Base-by-base conservation (phyloP, 2,113 vertebrate species). In the Grammomys dolichurus region DNA sequence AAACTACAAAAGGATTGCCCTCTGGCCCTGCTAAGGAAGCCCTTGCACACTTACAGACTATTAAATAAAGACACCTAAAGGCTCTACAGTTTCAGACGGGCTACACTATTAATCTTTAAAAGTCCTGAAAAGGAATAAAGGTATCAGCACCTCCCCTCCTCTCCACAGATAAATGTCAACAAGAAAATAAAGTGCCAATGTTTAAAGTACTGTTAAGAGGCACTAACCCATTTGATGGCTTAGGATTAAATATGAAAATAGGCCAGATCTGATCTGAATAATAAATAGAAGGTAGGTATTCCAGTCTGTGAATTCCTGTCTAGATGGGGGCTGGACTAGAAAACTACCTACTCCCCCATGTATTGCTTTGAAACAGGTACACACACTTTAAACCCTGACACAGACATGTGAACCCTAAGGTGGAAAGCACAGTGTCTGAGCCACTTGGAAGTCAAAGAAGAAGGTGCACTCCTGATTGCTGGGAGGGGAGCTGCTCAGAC, bases 401-500 rank as follows among this genome's bases (percentile, higher is more conserved):
- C 97, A 97, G 97, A 94, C 98, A 46, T 88, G 86, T 94, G 85
- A 51, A 92, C 20, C 87, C 96, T 96, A 97, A 87, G 98, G 97
- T 9, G 24, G 93, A 96, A 98, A 98, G 95, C 97, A 94, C n/a
- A 98, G 96, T 36, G 96, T 93, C 73, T 98, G 97, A 31, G 98
- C 97, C 98, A 98, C 97, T 98, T 98, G 97, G 97, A 99, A 98
- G 95, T 98, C 98, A 28, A 99, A 99, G 98, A 99, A 99, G 98
- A 99, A 99, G 56, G 98, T 87, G 69, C 99, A 99, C 93, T 99
- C 99, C 1, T 98, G 98, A 24, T 99, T 99, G 31, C 99, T 99
- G 0, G 98, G 98, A 93, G 99, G 98, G 69, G 99, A 99, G 40
- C 98, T 99, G 98, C 99, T 99, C 77, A 99, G 98, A 92, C 99